Evolutionary conservation across 2,888 invertebrate species (phyloP).

Genomic region (Furcula furcula): DNA sequence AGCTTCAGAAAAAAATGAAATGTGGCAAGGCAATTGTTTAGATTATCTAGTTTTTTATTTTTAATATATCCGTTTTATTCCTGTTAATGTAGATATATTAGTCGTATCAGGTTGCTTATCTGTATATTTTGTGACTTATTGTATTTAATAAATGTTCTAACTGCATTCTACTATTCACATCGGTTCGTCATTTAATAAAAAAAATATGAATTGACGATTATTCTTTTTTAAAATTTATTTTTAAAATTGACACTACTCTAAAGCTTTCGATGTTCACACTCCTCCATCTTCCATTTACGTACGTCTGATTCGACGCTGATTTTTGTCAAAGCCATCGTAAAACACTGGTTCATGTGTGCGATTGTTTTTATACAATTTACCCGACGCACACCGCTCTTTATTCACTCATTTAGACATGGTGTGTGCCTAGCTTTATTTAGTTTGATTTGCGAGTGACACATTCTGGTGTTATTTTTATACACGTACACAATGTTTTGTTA

Average conservation of each 20-base stretch:
- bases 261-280: slow-evolving; percentile 32
- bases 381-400: slow-evolving; percentile 47
- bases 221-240: no score
- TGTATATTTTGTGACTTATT: no score
- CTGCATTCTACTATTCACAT: no score
- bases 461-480: slow-evolving; percentile 35
- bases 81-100: no score
- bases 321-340: slow-evolving; percentile 75
- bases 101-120: no score
- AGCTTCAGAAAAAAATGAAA: no score
- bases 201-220: no score
- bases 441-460: slow-evolving; percentile 76
- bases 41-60: no score
- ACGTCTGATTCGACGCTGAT: slow-evolving; percentile 75
- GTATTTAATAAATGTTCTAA: no score
- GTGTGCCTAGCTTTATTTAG: slow-evolving; percentile 59
- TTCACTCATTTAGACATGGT: slow-evolving; percentile 62
- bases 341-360: slow-evolving; percentile 63
- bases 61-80: no score
- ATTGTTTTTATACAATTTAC: slow-evolving; percentile 80
- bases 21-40: no score
- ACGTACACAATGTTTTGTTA: slow-evolving; percentile 62
- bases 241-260: slow-evolving; percentile 31
- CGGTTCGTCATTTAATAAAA: no score
- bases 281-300: slow-evolving; percentile 71